Base-by-base conservation (phyloP, 2,888 invertebrate genomes). In the Synergus laeviventris region DNA sequence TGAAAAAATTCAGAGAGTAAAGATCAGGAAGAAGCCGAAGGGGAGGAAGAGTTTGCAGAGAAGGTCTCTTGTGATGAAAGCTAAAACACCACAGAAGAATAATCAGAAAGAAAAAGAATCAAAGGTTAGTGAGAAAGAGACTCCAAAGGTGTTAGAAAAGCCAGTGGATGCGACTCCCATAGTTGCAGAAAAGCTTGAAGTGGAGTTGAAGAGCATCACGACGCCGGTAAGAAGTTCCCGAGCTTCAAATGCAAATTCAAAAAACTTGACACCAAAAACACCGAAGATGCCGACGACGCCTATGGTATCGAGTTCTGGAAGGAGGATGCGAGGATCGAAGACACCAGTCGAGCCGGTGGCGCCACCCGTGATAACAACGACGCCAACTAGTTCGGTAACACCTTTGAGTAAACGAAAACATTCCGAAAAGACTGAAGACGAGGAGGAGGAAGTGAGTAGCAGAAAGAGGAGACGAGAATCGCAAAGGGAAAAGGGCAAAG, bases 1-100 rank as follows among this genome's bases (percentile, higher is more conserved):
- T 2, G 91, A 91, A 16, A 91, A 91, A 74, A 89, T 91, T 39
- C 91, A 91, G 62, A 87, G 84, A 82, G 91, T 85, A 79, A 92
- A 90, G 77, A 89, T 88, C 70, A 87, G 87, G 78, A 88, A 89
- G 85, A 88, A 88, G 78, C 85, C 87, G 16, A 85, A 88, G 0
- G 85, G 87, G 2, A 80, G 89, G 36, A 85, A 87, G 75, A 78
- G 84, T 49, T 84, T 85, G 1, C 86, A 87, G 38, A 85, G 88
- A 62, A 86, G 84, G 75, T 77, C 83, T 21, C 82, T 85, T 2
- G 84, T 87, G 16, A 66, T 86, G 64, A 89, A 88, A 54, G 83
- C 83, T 18, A 88, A 85, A 78, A 80, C 82, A 5, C 77, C 81
- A 3, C 84, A 83, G 12, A 87, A 83, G 59, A 24, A 78, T 2